phyloP scores from a whole-genome alignment of 2,797 vertebrate genomes.

The Petrocephalus schoutedeni region DNA sequence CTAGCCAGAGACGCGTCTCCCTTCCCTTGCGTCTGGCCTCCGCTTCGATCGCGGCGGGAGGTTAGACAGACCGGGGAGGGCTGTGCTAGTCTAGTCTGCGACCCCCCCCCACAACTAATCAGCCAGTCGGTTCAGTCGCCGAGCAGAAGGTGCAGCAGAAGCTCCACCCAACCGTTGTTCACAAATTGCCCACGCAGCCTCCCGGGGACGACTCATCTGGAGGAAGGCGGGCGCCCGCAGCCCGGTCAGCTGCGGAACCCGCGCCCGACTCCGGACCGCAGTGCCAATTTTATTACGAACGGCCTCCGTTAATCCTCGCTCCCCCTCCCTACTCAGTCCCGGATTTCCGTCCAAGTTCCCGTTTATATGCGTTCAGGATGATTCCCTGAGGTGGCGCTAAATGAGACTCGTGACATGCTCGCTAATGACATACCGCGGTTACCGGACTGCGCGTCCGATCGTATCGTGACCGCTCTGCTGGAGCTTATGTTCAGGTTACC shows the following conservation, averaged over 20 bases:
- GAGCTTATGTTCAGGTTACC: background rate
- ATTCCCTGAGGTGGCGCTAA: background rate
- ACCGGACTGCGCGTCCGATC: background rate
- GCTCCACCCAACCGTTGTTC: conserved; percentile 7
- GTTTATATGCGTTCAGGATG: background rate
- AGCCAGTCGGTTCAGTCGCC: conserved; percentile 20
- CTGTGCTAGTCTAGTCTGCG: background rate
- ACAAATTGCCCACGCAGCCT: background rate
- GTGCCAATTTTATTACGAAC: background rate
- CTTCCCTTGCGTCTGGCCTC: background rate
- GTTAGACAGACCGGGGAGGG: background rate
- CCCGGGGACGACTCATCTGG: background rate
- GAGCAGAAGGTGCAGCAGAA: conserved; percentile 1
- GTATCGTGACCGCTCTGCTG: background rate
- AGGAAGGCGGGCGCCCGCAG: background rate
- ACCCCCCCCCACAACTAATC: background rate
- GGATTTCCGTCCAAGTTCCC: background rate
- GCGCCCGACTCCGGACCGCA: background rate
- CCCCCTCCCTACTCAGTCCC: background rate
- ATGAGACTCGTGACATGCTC: background rate
- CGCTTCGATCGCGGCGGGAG: background rate
- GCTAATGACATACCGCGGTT: background rate
- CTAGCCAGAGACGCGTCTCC: background rate
- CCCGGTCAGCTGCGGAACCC: background rate
- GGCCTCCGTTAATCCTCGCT: background rate